A percentile compares a stretch with the other conserved stretches of the same genome.
Evolutionary conservation across 2,888 invertebrate genomes (phyloP).

Genomic region (Bimastos eiseni): DNA sequence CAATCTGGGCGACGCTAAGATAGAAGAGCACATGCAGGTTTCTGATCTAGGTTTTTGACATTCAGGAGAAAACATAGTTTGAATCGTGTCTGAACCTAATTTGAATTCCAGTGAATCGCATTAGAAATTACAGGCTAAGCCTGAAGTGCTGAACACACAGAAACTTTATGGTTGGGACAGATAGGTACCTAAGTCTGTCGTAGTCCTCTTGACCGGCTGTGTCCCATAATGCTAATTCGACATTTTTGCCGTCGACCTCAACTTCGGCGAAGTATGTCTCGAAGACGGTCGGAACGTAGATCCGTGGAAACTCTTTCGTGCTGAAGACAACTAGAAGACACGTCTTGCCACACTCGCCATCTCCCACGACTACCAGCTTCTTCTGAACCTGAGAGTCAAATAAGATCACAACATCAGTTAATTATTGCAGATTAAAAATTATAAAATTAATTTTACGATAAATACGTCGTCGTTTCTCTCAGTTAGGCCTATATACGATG

Average conservation of each 20-base stretch:
- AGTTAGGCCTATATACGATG: background rate
- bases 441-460: background rate
- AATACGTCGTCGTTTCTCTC: background rate
- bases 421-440: background rate
- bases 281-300: conserved; percentile 99
- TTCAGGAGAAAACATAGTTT: background rate
- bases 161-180: background rate
- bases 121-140: too few species aligned
- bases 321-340: conserved; percentile 97
- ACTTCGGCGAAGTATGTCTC: conserved; percentile 99
- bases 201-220: conserved; percentile 27
- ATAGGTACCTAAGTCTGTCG: conserved; percentile 24
- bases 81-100: background rate
- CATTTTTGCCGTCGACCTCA: conserved; percentile 90
- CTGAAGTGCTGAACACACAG: too few species aligned
- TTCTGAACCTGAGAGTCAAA: conserved; percentile 67
- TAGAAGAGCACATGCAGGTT: background rate
- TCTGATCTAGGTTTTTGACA: background rate
- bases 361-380: conserved; percentile 96
- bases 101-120: background rate
- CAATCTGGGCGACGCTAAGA: background rate
- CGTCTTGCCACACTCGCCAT: conserved; percentile 99
- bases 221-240: conserved; percentile 22
- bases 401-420: background rate
- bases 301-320: conserved; percentile 99